Base-by-base conservation (phyloP, 2,797 vertebrate genomes). In the Heterohyrax brucei region DNA sequence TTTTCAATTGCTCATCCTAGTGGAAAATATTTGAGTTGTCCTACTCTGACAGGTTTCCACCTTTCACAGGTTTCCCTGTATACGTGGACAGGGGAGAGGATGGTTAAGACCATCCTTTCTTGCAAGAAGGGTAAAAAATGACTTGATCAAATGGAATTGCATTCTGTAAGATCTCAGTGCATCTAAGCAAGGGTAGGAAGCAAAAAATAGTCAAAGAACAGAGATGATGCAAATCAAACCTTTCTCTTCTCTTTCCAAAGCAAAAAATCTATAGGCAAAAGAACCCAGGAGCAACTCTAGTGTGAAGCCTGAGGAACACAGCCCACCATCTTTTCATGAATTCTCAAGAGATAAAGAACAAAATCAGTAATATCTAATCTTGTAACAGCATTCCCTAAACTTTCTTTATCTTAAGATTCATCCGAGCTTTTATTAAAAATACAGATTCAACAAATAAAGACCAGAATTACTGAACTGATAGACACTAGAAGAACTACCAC, bases 391-490 rank as follows among this genome's bases (percentile, higher is more conserved):
- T 78, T 89, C 22, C 9, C 30, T 85, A 50, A 78, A n/a, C 33
- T 72, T 91, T 26, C 53, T 24, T 80, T 86, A 39, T 73, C 28
- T n/a, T 26, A 84, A 73, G 59, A 80, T 28, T 91, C 64, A 84
- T 91, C 50, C 92, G 48, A 79, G 1, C 56, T 95, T 77, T 72
- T 66, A 80, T 83, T 91, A 82, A 95, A 95, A 90, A 94, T 12
- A 82, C 21, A 59, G 46, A 83, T 33, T 85, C 30, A 14, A 2
- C 53, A 16, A 56, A 56, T 14, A 56, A 10, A 16, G 53, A 56
- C 53, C 53, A 56, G 53, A 56, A 12, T 56, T 56, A 56, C 53
- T 56, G 53, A 16, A 14, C 53, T 56, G 13, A 56, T 13, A 56
- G 53, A 56, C 13, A 56, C 13, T 56, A 16, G 53, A 56, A 56